phyloP scores from a whole-genome alignment of 1,140 invertebrate species.

The Uloborus diversus region DNA sequence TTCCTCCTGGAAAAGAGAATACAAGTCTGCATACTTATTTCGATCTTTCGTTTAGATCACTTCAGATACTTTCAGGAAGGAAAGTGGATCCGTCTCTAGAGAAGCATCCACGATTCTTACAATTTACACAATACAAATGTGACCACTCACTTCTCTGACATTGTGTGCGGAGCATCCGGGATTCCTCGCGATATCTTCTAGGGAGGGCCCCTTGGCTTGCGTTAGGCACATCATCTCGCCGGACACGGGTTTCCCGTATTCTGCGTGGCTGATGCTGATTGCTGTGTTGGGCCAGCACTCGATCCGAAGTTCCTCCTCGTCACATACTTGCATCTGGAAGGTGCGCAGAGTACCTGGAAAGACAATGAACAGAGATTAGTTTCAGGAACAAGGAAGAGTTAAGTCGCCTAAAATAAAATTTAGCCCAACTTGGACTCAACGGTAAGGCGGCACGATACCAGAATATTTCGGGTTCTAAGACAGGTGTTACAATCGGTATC shows the following conservation, averaged over 20 bases:
- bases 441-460: no score
- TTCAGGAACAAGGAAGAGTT: conserved; percentile 62
- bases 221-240: conserved; percentile 6
- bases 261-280: conserved; percentile 84
- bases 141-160: conserved; percentile 15
- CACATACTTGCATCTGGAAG: conserved; percentile 86
- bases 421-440: no score
- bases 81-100: no score
- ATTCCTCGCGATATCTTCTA: no score
- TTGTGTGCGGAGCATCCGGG: conserved; percentile 1
- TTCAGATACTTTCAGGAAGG: no score
- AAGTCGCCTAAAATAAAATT: no score
- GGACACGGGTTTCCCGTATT: conserved; percentile 65
- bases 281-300: conserved; percentile 86
- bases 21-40: no score
- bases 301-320: conserved; percentile 83
- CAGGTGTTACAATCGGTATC: no score
- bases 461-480: no score
- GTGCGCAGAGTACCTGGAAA: conserved; percentile 86
- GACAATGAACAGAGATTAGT: no score
- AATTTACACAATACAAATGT: neutral
- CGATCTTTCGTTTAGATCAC: no score
- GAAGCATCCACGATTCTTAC: no score
- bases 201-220: neutral
- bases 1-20: neutral